Evolutionary conservation across 2,113 vertebrate genomes (phyloP).

Genomic region (Oncorhynchus tshawytscha): DNA sequence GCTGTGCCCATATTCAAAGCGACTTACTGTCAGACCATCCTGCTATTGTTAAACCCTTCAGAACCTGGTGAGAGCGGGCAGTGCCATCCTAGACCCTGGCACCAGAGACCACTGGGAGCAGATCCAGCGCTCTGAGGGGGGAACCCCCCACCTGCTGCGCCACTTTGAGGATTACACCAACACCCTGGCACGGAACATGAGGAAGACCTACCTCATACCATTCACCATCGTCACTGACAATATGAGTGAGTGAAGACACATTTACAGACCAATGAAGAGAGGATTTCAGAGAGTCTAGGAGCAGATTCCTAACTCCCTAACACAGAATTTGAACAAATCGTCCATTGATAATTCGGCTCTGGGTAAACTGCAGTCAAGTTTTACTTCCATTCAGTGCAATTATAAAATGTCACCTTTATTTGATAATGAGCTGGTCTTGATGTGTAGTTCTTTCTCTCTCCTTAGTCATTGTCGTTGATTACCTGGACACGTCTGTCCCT

Average conservation of each 20-base stretch:
- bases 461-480: constrained; percentile 87
- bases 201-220: constrained; percentile 89
- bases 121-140: constrained; percentile 88
- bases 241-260: constrained; percentile 82
- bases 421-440: too few relatives aligned
- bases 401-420: too few relatives aligned
- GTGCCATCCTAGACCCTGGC: constrained; percentile 81
- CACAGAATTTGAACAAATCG: too few relatives aligned
- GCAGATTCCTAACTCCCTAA: too few relatives aligned
- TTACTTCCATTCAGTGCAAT: too few relatives aligned
- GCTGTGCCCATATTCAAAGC: too few relatives aligned
- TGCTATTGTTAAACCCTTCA: constrained; percentile 47
- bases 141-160: constrained; percentile 81
- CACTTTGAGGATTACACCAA: constrained; percentile 88
- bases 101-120: constrained; percentile 91
- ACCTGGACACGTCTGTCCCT: constrained; percentile 85
- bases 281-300: too few relatives aligned
- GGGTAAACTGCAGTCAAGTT: neutral
- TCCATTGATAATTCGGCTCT: neutral
- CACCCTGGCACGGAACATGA: constrained; percentile 86
- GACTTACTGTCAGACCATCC: neutral
- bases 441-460: neutral
- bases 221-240: constrained; percentile 89
- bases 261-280: too few relatives aligned
- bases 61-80: constrained; percentile 85